Evolutionary conservation across 2,113 vertebrate species (phyloP).

Genomic region (Cephalopterus ornatus): DNA sequence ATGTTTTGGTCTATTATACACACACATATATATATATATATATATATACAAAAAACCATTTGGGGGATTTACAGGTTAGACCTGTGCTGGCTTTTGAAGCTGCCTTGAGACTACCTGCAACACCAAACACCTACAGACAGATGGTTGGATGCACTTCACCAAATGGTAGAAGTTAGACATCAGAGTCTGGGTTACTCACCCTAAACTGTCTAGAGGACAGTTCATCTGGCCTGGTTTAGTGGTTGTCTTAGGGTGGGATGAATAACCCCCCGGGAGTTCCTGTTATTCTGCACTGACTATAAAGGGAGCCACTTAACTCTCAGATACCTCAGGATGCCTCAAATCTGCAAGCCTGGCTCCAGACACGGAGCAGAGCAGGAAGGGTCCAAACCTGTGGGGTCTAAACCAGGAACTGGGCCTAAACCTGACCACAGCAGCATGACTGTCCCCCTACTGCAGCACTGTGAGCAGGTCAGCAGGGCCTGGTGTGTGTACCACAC

Average conservation of each 20-base stretch:
- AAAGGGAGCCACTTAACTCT: neutral
- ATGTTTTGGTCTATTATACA: neutral
- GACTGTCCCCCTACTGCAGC: neutral
- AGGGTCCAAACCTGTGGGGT: neutral
- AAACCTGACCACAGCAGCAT: neutral
- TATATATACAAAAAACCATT: neutral
- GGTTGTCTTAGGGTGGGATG: neutral
- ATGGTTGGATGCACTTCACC: neutral
- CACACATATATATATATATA: too few relatives aligned
- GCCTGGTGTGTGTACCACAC: rapidly evolving
- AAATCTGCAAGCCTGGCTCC: neutral
- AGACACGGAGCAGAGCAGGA: neutral
- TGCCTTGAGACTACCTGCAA: neutral
- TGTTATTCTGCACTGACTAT: neutral
- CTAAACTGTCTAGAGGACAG: neutral
- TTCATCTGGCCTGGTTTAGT: neutral
- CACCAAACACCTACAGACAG: neutral
- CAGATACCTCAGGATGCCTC: neutral
- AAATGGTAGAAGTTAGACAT: neutral
- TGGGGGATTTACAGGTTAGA: neutral
- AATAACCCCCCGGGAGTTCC: neutral
- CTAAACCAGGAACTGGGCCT: neutral
- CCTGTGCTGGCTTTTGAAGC: neutral
- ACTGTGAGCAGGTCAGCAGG: neutral
- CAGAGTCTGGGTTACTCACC: neutral